Base-by-base conservation (phyloP, 2,113 vertebrate species). In the Dasyornis broadbenti region DNA sequence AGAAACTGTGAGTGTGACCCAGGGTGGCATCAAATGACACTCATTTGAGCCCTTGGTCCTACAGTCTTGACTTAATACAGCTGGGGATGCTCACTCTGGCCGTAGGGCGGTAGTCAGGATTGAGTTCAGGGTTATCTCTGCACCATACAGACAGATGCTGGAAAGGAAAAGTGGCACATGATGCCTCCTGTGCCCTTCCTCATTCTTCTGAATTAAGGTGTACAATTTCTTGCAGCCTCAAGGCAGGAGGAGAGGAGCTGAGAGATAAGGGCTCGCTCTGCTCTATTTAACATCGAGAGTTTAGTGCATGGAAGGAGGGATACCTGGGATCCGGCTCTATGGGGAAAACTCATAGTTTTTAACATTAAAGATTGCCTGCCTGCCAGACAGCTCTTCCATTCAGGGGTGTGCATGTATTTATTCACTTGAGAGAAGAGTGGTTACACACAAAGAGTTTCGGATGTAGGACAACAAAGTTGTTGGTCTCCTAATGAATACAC, bases 271-370 rank as follows among this genome's bases (percentile, higher is more conserved):
- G 9, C 9, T 83, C 1, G 0, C 16, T 73, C 7, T 91, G 10
- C 21, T 10, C 3, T 31, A 0, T 65, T 73, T 79, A 26, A 8
- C 61, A 37, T 19, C 13, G 7, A 19, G 10, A 33, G 5, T 44
- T 70, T 6, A 8, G 30, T 39, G 31, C 0, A 0, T 21, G 3
- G 27, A 28, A 81, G 35, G 26, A 64, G 11, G 23, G 15, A 28
- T 64, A 50, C 6, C 11, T 69, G 52, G 16, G 31, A 37, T 63
- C 22, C 19, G 33, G 8, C 15, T 28, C 45, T 60, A 20, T 30
- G 56, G 44, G 7, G 17, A 17, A 12, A 30, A 39, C 16, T 49
- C 17, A 23, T 14, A 18, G 8, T 22, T 72, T 47, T 6, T 53
- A 40, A 33, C 8, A 24, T 12, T 35, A 21, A 44, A 24, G 66